Conservation (phyloP, 2,113 vertebrate genomes). For the Proteles cristata region DNA sequence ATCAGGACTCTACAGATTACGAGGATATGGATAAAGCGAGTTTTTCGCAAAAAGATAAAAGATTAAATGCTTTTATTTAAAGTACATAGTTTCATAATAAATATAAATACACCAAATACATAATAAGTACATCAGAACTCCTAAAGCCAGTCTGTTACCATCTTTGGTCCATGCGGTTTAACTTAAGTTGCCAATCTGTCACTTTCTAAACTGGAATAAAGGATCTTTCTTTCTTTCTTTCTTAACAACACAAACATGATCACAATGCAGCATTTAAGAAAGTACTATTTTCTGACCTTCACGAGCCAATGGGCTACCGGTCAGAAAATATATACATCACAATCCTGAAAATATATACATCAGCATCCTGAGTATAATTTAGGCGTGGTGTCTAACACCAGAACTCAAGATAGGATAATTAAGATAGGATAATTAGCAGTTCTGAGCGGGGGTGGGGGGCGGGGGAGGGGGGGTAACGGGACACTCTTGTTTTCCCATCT, state of each 20-base stretch:
- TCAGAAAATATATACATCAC: background rate
- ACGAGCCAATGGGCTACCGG: background rate
- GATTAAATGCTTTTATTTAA: constrained; percentile 15
- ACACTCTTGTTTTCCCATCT: background rate
- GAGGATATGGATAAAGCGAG: background rate
- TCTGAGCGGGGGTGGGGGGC: background rate
- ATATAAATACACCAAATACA: background rate
- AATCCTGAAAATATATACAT: background rate
- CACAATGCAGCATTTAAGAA: background rate
- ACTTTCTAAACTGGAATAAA: constrained; percentile 26
- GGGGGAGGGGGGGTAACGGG: too few species aligned
- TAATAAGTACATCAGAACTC: background rate
- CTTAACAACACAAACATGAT: background rate
- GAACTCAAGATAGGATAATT: background rate
- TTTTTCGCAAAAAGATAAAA: background rate
- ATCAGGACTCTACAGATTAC: background rate
- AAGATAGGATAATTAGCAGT: background rate
- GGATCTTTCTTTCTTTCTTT: background rate
- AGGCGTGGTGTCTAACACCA: background rate
- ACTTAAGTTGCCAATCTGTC: background rate
- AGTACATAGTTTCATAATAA: background rate
- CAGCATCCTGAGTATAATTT: background rate
- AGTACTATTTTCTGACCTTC: background rate
- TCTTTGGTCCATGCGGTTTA: background rate
- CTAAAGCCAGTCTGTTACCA: background rate